Conservation (phyloP, 2,797 vertebrate genomes). For the Melanogrammus aeglefinus region DNA sequence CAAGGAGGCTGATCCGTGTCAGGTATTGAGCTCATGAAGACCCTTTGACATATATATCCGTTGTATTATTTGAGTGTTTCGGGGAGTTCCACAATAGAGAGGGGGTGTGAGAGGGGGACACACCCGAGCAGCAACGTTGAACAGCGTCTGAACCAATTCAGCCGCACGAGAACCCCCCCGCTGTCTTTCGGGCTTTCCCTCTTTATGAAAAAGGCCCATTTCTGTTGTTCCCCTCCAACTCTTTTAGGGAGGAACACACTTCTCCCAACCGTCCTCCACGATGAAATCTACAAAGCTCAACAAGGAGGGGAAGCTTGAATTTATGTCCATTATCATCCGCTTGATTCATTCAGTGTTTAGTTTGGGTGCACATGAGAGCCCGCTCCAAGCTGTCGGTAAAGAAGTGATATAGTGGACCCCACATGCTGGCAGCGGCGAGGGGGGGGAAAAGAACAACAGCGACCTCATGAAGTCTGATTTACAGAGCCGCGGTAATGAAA, state of each 20-base stretch:
- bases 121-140: slow-evolving; percentile 56
- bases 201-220: slow-evolving; percentile 15
- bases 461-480: background rate
- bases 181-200: slow-evolving; percentile 50
- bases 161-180: slow-evolving; percentile 62
- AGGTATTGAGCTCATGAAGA: slow-evolving; percentile 23
- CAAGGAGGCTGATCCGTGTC: slow-evolving; percentile 27
- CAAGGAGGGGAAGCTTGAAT: background rate
- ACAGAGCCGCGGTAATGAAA: slow-evolving; percentile 26
- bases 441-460: background rate
- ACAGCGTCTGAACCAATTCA: slow-evolving; percentile 61
- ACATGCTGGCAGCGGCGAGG: background rate
- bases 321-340: slow-evolving; percentile 18
- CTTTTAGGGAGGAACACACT: slow-evolving; percentile 30
- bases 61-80: slow-evolving; percentile 9
- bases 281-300: slow-evolving; percentile 20
- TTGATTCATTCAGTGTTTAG: slow-evolving; percentile 36
- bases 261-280: slow-evolving; percentile 26
- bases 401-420: slow-evolving; percentile 26
- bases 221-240: slow-evolving; percentile 50
- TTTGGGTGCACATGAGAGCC: slow-evolving; percentile 10
- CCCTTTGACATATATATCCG: slow-evolving; percentile 17
- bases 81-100: background rate
- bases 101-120: slow-evolving; percentile 1
- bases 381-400: slow-evolving; percentile 8